Evolutionary conservation across 2,888 invertebrate species (phyloP), one percentile per base, ranked within the genome.

Genomic region (Cantharis lateralis): DNA sequence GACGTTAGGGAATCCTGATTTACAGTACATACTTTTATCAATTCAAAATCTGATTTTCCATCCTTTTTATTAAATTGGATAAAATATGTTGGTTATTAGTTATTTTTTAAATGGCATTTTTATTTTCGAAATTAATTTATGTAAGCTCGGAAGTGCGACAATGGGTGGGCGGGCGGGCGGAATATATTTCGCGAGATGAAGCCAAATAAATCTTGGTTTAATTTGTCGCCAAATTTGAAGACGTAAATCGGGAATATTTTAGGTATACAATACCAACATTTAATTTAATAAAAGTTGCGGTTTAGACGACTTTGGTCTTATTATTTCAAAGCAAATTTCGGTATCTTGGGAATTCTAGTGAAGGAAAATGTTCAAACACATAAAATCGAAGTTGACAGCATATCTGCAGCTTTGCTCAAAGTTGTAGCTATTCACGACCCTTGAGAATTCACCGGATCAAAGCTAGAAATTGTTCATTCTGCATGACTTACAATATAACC

Each of bases 1-100:
- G 74, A 77, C 81, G 79, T 80, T 80, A 80, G 79, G 80, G 78
- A 81, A 81, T 80, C 78, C 81, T 80, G 81, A 82, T 82, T 82
- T 82, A 82, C 80, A 79, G 77, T 72, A 71, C 72, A 72, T 20
- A 71, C 72, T 72, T 70, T 62, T 72, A 66, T 66, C 64, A 66
- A 66, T 66, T 66, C 64, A n/a, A 66, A 66, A 66, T 66, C 64
- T 66, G 20, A 20, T 20, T 20, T 66, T 66, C 9, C 24, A 18
- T 48, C 48, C 48, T 48, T 48, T 48, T 48, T n/a, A 13, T 48
- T 48, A 48, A 48, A 48, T 48, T 48, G 48, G 48, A 48, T 48
- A n/a, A 48, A 48, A 48, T 48, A n/a, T n/a, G 48, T 48, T 9
- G n/a, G 48, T n/a, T 48, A 48, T 48, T 48, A 48, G 48, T 66